phyloP scores from a whole-genome alignment of 2,113 vertebrate genomes.

The Danionella cerebrum region DNA sequence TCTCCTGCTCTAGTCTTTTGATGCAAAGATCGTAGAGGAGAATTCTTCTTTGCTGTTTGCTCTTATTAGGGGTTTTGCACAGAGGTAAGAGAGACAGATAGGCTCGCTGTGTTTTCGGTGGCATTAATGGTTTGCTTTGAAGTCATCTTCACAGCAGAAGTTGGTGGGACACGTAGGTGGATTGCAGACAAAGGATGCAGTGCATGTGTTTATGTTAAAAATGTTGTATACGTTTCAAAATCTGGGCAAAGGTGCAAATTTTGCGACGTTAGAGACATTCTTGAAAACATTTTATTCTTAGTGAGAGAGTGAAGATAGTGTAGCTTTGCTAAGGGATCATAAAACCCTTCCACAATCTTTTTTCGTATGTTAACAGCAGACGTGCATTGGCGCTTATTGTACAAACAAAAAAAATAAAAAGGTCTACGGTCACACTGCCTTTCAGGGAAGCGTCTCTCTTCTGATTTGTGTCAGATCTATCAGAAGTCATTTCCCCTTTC shows the following conservation, averaged over 20 bases:
- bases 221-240: slow-evolving; percentile 19
- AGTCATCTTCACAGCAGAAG: neutral
- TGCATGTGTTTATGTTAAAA: neutral
- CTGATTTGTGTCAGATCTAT: slow-evolving; percentile 14
- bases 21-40: slow-evolving; percentile 12
- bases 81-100: slow-evolving; percentile 8
- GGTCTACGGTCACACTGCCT: neutral
- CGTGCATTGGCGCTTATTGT: neutral
- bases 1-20: neutral
- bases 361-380: neutral
- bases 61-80: slow-evolving; percentile 20
- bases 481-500: slow-evolving; percentile 38
- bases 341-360: too few relatives aligned
- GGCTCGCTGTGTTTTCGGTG: neutral
- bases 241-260: neutral
- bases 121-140: slow-evolving; percentile 17
- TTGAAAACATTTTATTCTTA: too few relatives aligned
- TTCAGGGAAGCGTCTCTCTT: slow-evolving; percentile 28
- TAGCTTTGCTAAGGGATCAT: too few relatives aligned
- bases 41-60: slow-evolving; percentile 5
- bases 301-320: too few relatives aligned
- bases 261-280: too few relatives aligned
- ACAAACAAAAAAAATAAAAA: neutral
- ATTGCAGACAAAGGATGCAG: slow-evolving; percentile 27
- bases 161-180: slow-evolving; percentile 14